phyloP scores from a whole-genome alignment of 2,888 invertebrate genomes.

The Exephanes ischioxanthus region DNA sequence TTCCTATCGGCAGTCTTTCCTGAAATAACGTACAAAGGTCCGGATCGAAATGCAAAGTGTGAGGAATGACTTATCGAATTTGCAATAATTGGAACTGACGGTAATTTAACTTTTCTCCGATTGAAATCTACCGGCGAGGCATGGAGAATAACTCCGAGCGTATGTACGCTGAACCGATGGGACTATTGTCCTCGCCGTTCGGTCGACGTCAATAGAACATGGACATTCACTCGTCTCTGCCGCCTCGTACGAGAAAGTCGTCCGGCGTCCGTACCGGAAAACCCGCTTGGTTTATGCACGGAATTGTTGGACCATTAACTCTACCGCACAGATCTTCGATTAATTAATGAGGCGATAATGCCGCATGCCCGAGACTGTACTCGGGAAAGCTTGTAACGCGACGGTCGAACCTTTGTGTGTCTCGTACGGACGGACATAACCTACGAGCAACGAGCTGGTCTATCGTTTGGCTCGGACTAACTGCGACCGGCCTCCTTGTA shows the following conservation, averaged over 20 bases:
- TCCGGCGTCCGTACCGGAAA: slow-evolving; percentile 2
- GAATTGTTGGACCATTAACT: slow-evolving; percentile 19
- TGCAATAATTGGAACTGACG: background rate
- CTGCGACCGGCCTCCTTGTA: no score
- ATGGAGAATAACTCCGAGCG: background rate
- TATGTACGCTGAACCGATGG: background rate
- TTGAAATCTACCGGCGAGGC: background rate
- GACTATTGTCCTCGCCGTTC: slow-evolving; percentile 26
- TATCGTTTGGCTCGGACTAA: no score
- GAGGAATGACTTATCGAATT: background rate
- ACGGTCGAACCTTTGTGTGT: no score
- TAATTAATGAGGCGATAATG: background rate
- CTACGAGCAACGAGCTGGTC: no score
- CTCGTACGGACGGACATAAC: no score
- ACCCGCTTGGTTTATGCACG: background rate
- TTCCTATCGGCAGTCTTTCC: slow-evolving; percentile 9
- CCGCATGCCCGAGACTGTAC: background rate
- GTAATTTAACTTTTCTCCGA: background rate
- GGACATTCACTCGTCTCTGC: slow-evolving; percentile 21
- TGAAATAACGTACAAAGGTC: no score
- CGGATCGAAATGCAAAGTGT: background rate
- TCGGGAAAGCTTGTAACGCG: background rate
- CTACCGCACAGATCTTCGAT: slow-evolving; percentile 7
- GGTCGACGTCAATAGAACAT: slow-evolving; percentile 1
- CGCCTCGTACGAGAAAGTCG: slow-evolving; percentile 18